Percentiles rank a stretch among this genome's conserved stretches.
Evolutionary conservation across 2,797 vertebrate genomes (phyloP).

Genomic region (Cossypha dichroa): DNA sequence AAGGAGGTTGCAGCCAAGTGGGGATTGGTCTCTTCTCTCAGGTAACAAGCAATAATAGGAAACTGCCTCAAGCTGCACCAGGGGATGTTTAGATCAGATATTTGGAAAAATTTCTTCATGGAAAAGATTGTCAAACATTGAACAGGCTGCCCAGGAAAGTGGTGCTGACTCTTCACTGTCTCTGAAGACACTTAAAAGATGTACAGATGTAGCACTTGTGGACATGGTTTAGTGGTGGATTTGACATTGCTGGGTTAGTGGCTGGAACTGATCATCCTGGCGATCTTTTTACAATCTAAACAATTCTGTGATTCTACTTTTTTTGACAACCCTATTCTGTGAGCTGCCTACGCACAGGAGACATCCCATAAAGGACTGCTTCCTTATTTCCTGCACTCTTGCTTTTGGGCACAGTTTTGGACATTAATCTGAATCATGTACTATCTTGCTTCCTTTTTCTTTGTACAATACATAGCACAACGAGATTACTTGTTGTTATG

Average conservation of each 20-base stretch:
- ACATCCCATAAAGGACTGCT: neutral
- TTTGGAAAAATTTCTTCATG: neutral
- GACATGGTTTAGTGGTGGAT: neutral
- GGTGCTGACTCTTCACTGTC: neutral
- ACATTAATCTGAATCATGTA: neutral
- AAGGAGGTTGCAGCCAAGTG: neutral
- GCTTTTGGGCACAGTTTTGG: neutral
- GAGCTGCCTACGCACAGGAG: neutral
- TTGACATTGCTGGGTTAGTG: neutral
- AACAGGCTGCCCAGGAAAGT: neutral
- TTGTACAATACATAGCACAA: neutral
- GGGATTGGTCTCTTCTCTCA: neutral
- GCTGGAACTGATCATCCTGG: neutral
- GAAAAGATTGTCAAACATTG: neutral
- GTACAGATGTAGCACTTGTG: rapidly evolving
- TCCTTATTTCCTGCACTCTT: neutral
- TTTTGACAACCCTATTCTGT: neutral
- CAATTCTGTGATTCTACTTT: neutral
- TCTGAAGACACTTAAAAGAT: neutral
- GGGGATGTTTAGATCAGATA: neutral
- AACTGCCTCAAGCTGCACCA: neutral
- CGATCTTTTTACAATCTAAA: neutral
- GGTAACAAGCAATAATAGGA: neutral
- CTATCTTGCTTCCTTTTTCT: neutral
- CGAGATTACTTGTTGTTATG: neutral